Percentiles rank a stretch among this genome's conserved stretches.
phyloP scores from a whole-genome alignment of 2,888 invertebrate species.

The Trachelus troglodyta region DNA sequence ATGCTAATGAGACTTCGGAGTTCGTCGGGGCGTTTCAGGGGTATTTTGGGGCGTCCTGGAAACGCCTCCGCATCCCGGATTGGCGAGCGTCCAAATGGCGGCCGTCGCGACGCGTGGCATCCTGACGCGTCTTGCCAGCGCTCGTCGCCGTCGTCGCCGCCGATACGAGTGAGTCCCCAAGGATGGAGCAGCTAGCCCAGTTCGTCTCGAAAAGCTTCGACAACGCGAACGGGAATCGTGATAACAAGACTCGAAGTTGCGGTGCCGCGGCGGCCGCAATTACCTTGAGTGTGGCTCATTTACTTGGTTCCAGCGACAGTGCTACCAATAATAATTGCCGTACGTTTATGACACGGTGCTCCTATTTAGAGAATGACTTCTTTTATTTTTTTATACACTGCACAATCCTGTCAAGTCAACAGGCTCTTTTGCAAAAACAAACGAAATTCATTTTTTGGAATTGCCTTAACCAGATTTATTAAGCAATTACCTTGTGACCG shows the following conservation, averaged over 20 bases:
- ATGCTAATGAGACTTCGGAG: slow-evolving; percentile 52
- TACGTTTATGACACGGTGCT: slow-evolving; percentile 34
- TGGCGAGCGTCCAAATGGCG: slow-evolving; percentile 47
- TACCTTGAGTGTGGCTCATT: slow-evolving; percentile 59
- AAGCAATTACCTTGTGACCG: not conserved
- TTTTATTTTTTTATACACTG: not conserved
- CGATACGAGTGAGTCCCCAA: slow-evolving; percentile 40
- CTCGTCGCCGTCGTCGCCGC: slow-evolving; percentile 15
- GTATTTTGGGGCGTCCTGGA: slow-evolving; percentile 20
- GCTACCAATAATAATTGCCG: slow-evolving; percentile 33
- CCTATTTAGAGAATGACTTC: not conserved
- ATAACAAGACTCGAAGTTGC: slow-evolving; percentile 19
- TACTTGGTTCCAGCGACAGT: slow-evolving; percentile 48
- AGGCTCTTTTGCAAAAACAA: not conserved
- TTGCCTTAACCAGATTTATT: not conserved
- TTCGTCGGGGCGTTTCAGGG: slow-evolving; percentile 12
- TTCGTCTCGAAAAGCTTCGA: slow-evolving; percentile 91
- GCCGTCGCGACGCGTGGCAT: slow-evolving; percentile 34
- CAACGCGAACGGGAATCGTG: slow-evolving; percentile 30
- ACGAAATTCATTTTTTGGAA: not conserved
- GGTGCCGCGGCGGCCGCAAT: slow-evolving; percentile 38
- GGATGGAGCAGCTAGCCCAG: slow-evolving; percentile 91
- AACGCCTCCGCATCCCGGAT: slow-evolving; percentile 41
- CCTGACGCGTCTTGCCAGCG: slow-evolving; percentile 16
- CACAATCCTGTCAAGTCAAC: not conserved